Evolutionary conservation across 2,797 vertebrate genomes (phyloP), one percentile per base, ranked within the genome.

Genomic region (Argentina silus): DNA sequence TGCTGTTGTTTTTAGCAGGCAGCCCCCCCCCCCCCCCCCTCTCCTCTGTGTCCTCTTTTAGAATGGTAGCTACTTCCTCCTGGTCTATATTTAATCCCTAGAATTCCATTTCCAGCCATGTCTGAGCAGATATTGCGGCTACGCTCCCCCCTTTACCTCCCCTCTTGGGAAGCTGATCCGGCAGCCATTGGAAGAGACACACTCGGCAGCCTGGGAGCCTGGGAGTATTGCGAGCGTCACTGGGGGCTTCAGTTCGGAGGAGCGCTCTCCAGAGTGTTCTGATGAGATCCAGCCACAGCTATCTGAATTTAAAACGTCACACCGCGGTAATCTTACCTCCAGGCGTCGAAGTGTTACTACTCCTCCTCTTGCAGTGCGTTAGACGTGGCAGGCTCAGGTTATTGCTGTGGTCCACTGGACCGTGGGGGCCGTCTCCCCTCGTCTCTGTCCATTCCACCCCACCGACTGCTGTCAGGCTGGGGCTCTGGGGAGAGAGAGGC

Each of bases 191-290:
- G 57, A 81, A 86, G 78, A 81, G 80, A 80, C 74, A 70, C 60
- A 50, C 67, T 85, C 6, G 9, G 64, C 72, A 90, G 83, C 81
- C 19, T 69, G 86, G 90, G 85, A 87, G 68, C 74, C 42, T 9
- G 17, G 56, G 56, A 78, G 81, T 81, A 72, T 47, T 78, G 82
- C 79, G 81, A 80, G 86, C 77, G 69, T 73, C 47, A 45, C 78
- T 75, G 15, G 7, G 19, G 14, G 64, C 78, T 85, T 83, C 72
- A 67, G 74, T 45, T 14, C 3, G 17, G n/a, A 3, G 17, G 27
- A 7, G 69, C 45, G 43, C 72, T 71, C 75, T 67, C 67, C 76
- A 81, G 59, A 76, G 36, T 67, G 23, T 80, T 78, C 65, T 63
- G 27, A 36, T 36, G 27, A 4, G 27, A 36, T 36, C 27, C 27